Conservation (phyloP, 1,140 invertebrate species). For the Heterodera schachtii region DNA sequence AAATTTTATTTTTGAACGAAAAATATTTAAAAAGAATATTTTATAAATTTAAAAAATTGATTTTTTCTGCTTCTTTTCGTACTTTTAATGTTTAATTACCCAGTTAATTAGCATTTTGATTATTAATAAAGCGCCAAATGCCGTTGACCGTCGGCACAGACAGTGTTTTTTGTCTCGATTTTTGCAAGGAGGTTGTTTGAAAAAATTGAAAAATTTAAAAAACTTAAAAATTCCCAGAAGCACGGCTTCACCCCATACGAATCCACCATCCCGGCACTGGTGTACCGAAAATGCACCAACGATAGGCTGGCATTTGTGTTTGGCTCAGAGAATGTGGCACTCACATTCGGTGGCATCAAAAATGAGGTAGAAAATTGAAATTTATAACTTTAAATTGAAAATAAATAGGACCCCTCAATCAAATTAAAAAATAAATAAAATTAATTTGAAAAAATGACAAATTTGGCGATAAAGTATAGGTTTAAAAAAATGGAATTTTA, state of each 20-base stretch:
- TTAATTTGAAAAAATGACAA: too few species aligned
- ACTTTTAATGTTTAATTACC: too few species aligned
- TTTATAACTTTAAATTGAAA: too few species aligned
- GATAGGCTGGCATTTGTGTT: conserved; percentile 59
- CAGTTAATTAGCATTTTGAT: too few species aligned
- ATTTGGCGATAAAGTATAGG: too few species aligned
- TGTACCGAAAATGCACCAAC: conserved; percentile 44
- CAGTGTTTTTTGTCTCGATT: conserved; percentile 35
- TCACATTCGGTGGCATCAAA: conserved; percentile 51
- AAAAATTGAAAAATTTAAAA: background rate
- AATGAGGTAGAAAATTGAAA: conserved; percentile 36
- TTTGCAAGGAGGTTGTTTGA: conserved; percentile 20
- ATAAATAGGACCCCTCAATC: too few species aligned
- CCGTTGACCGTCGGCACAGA: conserved; percentile 31
- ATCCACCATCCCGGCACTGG: conserved; percentile 47
- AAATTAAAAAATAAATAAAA: too few species aligned
- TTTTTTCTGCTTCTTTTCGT: too few species aligned
- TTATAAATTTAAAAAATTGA: too few species aligned
- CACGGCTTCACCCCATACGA: conserved; percentile 54
- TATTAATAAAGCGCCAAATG: conserved; percentile 12
- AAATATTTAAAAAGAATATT: too few species aligned
- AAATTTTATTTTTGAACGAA: too few species aligned
- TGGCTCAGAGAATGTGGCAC: conserved; percentile 56
- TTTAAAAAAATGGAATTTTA: too few species aligned
- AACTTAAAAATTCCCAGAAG: conserved; percentile 16